These are phyloP conservation scores for Sminthurides aquaticus DNA, from an alignment of 2,888 invertebrate genomes.

Conservation along the genomic window DNA sequence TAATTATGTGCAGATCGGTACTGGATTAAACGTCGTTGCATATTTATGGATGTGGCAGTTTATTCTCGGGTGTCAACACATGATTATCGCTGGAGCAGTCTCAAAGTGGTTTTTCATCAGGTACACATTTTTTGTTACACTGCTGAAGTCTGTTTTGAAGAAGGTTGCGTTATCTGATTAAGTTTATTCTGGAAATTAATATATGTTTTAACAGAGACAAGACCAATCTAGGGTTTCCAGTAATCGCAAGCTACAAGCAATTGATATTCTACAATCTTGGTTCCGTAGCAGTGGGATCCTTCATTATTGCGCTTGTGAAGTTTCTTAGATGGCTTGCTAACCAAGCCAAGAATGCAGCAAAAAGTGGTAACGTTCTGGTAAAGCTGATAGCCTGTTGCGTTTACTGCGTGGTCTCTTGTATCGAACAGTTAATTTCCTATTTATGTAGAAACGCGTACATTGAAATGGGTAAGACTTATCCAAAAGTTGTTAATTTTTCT, in stretches of 20 bases:
- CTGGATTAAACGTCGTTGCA: constrained; percentile 52
- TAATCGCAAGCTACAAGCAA: constrained; percentile 50
- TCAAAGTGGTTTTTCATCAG: constrained; percentile 61
- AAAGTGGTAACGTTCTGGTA: constrained; percentile 50
- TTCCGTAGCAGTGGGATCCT: constrained; percentile 68
- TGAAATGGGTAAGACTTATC: constrained; percentile 55
- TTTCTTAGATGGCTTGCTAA: constrained; percentile 54
- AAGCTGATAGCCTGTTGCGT: constrained; percentile 54
- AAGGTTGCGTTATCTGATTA: background rate
- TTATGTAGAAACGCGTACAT: constrained; percentile 65
- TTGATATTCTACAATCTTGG: constrained; percentile 63
- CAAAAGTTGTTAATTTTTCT: no score
- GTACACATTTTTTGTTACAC: constrained; percentile 45
- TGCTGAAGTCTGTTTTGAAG: background rate
- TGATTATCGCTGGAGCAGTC: constrained; percentile 60
- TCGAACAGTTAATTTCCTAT: constrained; percentile 60
- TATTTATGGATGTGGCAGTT: constrained; percentile 61
- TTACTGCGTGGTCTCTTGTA: constrained; percentile 59
- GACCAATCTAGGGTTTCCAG: constrained; percentile 48
- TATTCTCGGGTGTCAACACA: constrained; percentile 60
- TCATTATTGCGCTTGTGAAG: constrained; percentile 64
- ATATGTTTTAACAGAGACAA: constrained; percentile 48
- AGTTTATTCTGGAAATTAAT: background rate
- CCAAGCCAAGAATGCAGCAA: constrained; percentile 48
- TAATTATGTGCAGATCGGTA: background rate